Conservation (phyloP, 2,113 vertebrate species). For the Empidonax alnorum region DNA sequence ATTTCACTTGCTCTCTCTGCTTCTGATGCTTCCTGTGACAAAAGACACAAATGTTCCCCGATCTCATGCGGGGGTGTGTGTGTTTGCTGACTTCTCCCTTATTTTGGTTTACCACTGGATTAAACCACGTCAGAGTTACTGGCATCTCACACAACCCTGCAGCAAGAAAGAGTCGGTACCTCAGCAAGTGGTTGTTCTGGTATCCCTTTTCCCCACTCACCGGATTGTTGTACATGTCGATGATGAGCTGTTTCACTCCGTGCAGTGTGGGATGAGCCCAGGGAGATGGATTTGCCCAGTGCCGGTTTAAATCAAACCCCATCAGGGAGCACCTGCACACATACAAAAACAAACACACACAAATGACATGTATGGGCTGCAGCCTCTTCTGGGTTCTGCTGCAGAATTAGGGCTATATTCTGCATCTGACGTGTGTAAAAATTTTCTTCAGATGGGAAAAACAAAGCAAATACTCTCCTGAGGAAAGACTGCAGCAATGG, state of each 20-base stretch:
- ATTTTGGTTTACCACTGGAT: background rate
- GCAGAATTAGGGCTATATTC: background rate
- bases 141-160: background rate
- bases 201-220: slow-evolving; percentile 76
- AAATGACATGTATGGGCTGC: background rate
- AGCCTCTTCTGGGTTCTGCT: background rate
- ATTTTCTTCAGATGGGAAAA: background rate
- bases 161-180: fast-evolving
- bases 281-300: slow-evolving; percentile 95
- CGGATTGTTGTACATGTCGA: slow-evolving; percentile 93
- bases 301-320: slow-evolving; percentile 97
- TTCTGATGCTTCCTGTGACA: background rate
- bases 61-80: too few relatives aligned
- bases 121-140: background rate
- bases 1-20: background rate
- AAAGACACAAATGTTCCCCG: background rate
- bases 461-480: background rate
- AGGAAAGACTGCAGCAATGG: background rate
- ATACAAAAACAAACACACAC: background rate
- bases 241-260: slow-evolving; percentile 93
- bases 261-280: slow-evolving; percentile 97
- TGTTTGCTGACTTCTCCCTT: background rate
- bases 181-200: background rate
- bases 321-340: slow-evolving; percentile 91
- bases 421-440: background rate